Conservation (phyloP, 2,797 vertebrate species). For the Hapalemur alaotrensis region DNA sequence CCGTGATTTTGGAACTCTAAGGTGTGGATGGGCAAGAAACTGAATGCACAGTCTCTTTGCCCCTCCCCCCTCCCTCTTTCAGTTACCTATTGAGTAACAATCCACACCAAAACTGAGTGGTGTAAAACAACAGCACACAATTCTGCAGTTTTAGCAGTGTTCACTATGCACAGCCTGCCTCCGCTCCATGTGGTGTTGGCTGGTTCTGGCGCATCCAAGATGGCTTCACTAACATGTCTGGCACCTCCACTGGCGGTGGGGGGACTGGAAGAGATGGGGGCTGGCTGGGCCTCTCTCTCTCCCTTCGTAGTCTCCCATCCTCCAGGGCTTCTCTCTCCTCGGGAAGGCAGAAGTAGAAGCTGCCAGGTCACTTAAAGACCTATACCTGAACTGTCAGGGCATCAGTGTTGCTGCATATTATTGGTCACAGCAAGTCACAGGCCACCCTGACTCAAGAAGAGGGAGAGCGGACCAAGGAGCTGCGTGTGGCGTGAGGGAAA, state of each 20-base stretch:
- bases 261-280: background rate
- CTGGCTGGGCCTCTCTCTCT: background rate
- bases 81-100: background rate
- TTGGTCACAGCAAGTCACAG: background rate
- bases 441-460: background rate
- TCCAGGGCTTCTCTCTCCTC: background rate
- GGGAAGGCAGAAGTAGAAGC: background rate
- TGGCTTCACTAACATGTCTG: background rate
- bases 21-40: background rate
- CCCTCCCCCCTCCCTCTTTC: background rate
- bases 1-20: background rate
- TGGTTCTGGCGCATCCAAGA: background rate
- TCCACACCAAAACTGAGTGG: background rate
- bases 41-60: background rate
- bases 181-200: background rate
- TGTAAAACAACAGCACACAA: background rate
- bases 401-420: background rate
- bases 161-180: background rate
- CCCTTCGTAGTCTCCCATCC: background rate
- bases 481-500: background rate
- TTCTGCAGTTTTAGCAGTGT: background rate
- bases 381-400: background rate
- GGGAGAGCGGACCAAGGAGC: background rate
- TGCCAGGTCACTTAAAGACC: background rate
- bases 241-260: background rate